Conservation (phyloP, 2,113 vertebrate genomes). For the Gracilinanus agilis region DNA sequence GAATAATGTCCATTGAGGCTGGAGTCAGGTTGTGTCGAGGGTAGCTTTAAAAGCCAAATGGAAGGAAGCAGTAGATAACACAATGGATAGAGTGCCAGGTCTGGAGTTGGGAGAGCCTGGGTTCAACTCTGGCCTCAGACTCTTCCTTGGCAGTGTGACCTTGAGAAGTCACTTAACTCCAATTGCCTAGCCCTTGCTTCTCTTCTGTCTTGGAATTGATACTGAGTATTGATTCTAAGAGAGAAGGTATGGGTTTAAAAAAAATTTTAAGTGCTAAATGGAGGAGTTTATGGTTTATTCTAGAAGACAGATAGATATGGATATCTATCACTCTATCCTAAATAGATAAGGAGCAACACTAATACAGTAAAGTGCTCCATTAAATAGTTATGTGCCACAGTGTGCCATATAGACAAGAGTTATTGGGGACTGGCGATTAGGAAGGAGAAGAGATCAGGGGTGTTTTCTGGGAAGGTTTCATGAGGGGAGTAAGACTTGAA, state of each 20-base stretch:
- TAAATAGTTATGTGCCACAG: constrained; percentile 43
- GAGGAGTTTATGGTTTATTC: background rate
- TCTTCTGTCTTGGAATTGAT: no score
- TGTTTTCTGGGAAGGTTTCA: background rate
- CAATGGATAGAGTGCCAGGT: no score
- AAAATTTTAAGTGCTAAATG: no score
- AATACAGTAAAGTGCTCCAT: constrained; percentile 32
- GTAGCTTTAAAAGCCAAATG: background rate
- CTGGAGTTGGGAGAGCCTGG: no score
- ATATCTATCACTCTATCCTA: background rate
- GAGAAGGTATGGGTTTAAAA: no score
- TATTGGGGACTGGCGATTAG: background rate
- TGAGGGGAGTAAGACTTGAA: background rate
- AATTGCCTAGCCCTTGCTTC: no score
- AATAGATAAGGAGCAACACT: background rate
- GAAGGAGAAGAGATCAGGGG: background rate
- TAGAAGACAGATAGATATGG: background rate
- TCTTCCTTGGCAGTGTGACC: no score
- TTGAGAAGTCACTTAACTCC: no score
- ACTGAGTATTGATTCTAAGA: no score
- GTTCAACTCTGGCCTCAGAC: no score
- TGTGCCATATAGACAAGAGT: constrained; percentile 11
- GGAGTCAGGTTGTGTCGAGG: background rate
- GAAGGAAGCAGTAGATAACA: no score
- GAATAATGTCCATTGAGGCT: background rate